Percentiles rank a stretch among this genome's conserved stretches.
These are phyloP conservation scores for Rhinoptilus africanus DNA, from an alignment of 2,113 vertebrate species.

Conservation along the genomic window DNA sequence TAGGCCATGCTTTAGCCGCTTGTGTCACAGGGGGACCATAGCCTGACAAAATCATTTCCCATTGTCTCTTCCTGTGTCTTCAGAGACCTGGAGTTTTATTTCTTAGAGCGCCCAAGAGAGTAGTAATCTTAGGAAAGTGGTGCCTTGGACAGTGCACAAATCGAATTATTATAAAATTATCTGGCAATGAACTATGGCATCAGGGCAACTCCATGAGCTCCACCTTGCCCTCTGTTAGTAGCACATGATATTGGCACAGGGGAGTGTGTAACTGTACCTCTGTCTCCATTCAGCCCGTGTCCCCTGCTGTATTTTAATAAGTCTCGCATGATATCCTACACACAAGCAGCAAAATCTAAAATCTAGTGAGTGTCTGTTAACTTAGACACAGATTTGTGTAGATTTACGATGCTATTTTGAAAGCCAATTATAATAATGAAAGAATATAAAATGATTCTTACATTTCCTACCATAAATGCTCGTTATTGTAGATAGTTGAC, in stretches of 20 bases:
- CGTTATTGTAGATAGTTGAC: not conserved
- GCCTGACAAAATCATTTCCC: not conserved
- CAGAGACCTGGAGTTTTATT: not conserved
- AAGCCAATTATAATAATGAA: not conserved
- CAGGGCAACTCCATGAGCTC: not conserved
- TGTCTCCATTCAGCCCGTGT: accelerated
- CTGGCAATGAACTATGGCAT: not conserved
- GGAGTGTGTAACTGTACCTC: not conserved
- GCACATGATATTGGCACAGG: accelerated
- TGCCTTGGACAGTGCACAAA: not conserved
- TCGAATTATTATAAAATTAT: not conserved
- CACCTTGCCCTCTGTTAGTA: not conserved
- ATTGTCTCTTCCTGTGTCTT: not conserved
- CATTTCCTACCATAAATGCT: not conserved
- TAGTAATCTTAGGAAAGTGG: not conserved
- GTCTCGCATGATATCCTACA: not conserved
- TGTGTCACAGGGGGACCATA: accelerated
- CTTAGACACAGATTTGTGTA: not conserved
- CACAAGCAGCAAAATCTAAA: not conserved
- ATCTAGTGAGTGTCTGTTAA: not conserved
- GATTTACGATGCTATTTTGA: not conserved
- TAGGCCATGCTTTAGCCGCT: not conserved
- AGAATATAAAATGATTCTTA: not conserved
- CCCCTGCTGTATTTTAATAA: not conserved
- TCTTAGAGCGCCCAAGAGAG: not conserved